These are phyloP conservation scores for Salpingus planirostris DNA, from an alignment of 2,888 invertebrate species.

Conservation along the genomic window DNA sequence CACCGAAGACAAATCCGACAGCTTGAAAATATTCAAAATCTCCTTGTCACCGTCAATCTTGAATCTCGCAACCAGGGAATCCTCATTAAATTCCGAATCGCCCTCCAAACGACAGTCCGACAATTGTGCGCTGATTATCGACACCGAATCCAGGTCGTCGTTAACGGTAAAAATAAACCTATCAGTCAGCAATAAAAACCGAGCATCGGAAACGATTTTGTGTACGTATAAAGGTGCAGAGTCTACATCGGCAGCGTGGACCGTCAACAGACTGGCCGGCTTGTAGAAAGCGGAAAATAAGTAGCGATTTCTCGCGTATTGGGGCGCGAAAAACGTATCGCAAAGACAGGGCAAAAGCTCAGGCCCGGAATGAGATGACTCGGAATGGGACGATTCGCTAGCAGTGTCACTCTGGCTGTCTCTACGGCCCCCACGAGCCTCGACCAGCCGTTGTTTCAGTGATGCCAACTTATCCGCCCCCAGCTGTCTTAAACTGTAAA, in stretches of 20 bases:
- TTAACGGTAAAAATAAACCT: slow-evolving; percentile 57
- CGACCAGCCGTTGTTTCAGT: slow-evolving; percentile 54
- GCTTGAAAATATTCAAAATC: slow-evolving; percentile 44
- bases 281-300: slow-evolving; percentile 52
- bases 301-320: slow-evolving; percentile 49
- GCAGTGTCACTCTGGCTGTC: slow-evolving; percentile 37
- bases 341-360: slow-evolving; percentile 40
- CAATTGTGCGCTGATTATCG: slow-evolving; percentile 49
- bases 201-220: slow-evolving; percentile 55
- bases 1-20: slow-evolving; percentile 39
- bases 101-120: slow-evolving; percentile 48
- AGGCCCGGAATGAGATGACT: slow-evolving; percentile 30
- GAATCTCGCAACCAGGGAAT: slow-evolving; percentile 50
- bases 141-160: slow-evolving; percentile 41
- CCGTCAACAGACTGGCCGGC: slow-evolving; percentile 47
- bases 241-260: slow-evolving; percentile 59
- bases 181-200: slow-evolving; percentile 57
- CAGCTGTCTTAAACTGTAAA: slow-evolving; percentile 56
- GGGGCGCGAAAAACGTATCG: slow-evolving; percentile 49
- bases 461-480: slow-evolving; percentile 60
- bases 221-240: slow-evolving; percentile 59
- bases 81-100: slow-evolving; percentile 48
- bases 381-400: slow-evolving; percentile 33
- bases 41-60: slow-evolving; percentile 45
- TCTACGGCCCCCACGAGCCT: slow-evolving; percentile 37